Evolutionary conservation across 2,888 invertebrate species (phyloP), one percentile per base, ranked within the genome.

Genomic region (Ormyrus pomaceus): DNA sequence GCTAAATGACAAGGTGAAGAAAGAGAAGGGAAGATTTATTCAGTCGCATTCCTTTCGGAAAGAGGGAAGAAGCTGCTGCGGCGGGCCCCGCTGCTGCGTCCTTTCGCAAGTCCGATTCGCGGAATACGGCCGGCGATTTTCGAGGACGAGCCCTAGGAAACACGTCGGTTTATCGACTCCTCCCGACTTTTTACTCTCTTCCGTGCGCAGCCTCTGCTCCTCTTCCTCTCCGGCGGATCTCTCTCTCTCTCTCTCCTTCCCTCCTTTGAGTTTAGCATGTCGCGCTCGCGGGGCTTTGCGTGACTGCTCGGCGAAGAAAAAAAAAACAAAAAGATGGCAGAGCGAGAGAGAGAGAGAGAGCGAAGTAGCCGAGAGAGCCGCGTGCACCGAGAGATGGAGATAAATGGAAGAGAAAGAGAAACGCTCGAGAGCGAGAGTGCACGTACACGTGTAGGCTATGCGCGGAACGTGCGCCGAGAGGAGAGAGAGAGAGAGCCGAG

Each of bases 51-150:
- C 65, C 74, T 34, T 3, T 34, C 34, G 4, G 34, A 34, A 34
- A 34, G 34, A 34, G 34, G 34, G 34, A 34, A 34, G 34, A 34
- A 34, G 34, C 34, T 4, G 34, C 34, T 3, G 34, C 34, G 0
- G 46, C 34, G 6, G 3, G 3, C 7, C 56, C 6, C n/a, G 50
- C 19, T 10, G 71, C 74, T 75, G 80, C 82, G 83, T 55, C 46
- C 65, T 34, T 4, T 34, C 34, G 34, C 34, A 4, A 34, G 34
- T 34, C 79, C 80, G 85, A 83, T 85, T 85, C 85, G 85, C 70
- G 58, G 69, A 70, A 58, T 45, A 34, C 10, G 5, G 5, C 83
- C 80, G 70, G 48, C 11, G n/a, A 11, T 50, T 65, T 74, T 65
- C 55, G 55, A 55, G 59, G 48, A 53, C n/a, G 34, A 34, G 34